Conservation (phyloP, 2,888 invertebrate genomes). For the Dorcus hopei region DNA sequence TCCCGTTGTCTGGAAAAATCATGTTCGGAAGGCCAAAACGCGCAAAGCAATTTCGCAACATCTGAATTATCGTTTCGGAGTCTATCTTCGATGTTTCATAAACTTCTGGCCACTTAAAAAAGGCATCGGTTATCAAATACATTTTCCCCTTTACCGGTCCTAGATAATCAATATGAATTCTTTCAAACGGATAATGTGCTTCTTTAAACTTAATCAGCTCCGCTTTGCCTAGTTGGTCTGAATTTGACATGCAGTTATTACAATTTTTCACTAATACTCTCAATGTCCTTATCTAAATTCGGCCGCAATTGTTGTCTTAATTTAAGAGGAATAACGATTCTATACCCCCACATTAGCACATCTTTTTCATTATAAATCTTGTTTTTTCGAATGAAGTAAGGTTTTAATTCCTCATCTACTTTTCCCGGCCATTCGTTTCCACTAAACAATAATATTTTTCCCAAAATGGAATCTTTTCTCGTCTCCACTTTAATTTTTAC, state of each 20-base stretch:
- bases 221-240: conserved; percentile 10
- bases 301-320: conserved; percentile 4
- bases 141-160: conserved; percentile 18
- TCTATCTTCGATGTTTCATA: conserved; percentile 13
- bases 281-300: conserved; percentile 19
- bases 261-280: conserved; percentile 16
- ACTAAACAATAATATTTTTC: background rate
- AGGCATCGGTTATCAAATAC: conserved; percentile 20
- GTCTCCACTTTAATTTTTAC: conserved; percentile 15
- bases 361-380: background rate
- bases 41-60: conserved; percentile 17
- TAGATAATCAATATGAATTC: conserved; percentile 23
- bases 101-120: conserved; percentile 21
- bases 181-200: conserved; percentile 8
- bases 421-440: conserved; percentile 7
- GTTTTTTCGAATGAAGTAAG: background rate
- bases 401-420: background rate
- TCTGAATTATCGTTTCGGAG: conserved; percentile 14
- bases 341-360: conserved; percentile 20
- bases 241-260: background rate
- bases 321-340: background rate
- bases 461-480: background rate
- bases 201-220: conserved; percentile 13
- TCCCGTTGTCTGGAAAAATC: conserved; percentile 21
- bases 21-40: conserved; percentile 10